phyloP scores from a whole-genome alignment of 2,888 invertebrate genomes.

The Andrena marginata region DNA sequence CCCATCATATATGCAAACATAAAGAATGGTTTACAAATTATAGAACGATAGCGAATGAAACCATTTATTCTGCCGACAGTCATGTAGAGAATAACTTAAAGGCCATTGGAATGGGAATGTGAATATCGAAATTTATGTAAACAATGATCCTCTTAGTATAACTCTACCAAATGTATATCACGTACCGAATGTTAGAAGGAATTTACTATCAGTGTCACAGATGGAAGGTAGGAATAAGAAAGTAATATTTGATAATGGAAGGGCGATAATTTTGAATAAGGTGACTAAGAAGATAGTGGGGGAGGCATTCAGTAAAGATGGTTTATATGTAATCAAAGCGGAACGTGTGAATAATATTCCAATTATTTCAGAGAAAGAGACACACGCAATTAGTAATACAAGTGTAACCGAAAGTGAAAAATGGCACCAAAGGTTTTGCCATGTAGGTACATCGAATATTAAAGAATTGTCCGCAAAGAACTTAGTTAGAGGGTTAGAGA shows the following conservation, averaged over 20 bases:
- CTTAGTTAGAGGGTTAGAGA: conserved; percentile 30
- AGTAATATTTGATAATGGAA: conserved; percentile 28
- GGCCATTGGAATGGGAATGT: conserved; percentile 28
- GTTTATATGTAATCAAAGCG: conserved; percentile 18
- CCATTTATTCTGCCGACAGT: conserved; percentile 28
- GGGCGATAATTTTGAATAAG: conserved; percentile 10
- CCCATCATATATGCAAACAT: conserved; percentile 47
- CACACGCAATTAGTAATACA: not conserved
- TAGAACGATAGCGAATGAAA: conserved; percentile 15
- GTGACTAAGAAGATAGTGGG: conserved; percentile 15
- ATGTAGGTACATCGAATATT: not conserved
- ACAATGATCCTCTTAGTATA: not conserved
- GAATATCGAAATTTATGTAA: conserved; percentile 8
- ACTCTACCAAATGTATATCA: conserved; percentile 30
- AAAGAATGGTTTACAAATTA: conserved; percentile 35
- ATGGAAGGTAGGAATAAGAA: conserved; percentile 28
- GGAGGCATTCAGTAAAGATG: conserved; percentile 15
- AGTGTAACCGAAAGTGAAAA: not conserved
- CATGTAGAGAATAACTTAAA: conserved; percentile 1
- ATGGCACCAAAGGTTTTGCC: conserved; percentile 16
- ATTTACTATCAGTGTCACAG: conserved; percentile 37
- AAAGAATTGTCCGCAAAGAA: conserved; percentile 3
- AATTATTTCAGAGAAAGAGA: conserved; percentile 20
- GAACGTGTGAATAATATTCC: conserved; percentile 2
- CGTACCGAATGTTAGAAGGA: conserved; percentile 35